Evolutionary conservation across 2,888 invertebrate genomes (phyloP).

Genomic region (Hyposoter didymator): DNA sequence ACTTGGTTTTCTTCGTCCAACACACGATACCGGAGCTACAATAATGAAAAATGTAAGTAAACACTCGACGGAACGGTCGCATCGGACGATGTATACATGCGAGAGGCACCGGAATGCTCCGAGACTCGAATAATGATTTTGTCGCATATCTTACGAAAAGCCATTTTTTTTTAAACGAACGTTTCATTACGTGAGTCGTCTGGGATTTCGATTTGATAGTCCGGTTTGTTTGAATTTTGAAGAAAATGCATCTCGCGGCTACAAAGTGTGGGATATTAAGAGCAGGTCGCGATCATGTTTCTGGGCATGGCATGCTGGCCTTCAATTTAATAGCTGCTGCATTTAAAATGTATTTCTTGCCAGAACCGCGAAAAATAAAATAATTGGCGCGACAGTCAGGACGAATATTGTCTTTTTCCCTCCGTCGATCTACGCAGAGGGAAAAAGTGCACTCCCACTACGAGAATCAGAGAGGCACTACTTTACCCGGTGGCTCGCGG

Average conservation of each 20-base stretch:
- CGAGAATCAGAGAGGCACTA: constrained; percentile 22
- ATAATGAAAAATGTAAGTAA: neutral
- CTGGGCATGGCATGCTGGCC: neutral
- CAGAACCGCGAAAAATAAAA: neutral
- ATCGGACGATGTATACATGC: neutral
- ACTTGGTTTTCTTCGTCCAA: neutral
- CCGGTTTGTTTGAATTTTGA: neutral
- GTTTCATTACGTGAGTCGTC: too few species aligned
- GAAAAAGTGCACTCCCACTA: neutral
- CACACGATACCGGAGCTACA: neutral
- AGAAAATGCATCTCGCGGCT: neutral
- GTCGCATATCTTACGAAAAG: neutral
- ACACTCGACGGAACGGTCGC: neutral
- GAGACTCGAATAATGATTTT: neutral
- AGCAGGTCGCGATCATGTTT: neutral
- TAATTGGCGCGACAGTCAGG: constrained; percentile 43
- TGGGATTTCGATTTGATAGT: neutral
- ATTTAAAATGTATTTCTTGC: neutral
- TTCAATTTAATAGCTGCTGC: constrained; percentile 2
- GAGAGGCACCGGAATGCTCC: neutral
- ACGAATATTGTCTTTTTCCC: constrained; percentile 17
- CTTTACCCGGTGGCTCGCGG: constrained; percentile 25
- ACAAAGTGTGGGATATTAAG: neutral
- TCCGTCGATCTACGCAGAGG: too few species aligned
- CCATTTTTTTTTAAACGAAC: neutral